Percentiles rank a stretch among this genome's conserved stretches.
Conservation (phyloP, 2,888 invertebrate species). For the Bedellia somnulentella region DNA sequence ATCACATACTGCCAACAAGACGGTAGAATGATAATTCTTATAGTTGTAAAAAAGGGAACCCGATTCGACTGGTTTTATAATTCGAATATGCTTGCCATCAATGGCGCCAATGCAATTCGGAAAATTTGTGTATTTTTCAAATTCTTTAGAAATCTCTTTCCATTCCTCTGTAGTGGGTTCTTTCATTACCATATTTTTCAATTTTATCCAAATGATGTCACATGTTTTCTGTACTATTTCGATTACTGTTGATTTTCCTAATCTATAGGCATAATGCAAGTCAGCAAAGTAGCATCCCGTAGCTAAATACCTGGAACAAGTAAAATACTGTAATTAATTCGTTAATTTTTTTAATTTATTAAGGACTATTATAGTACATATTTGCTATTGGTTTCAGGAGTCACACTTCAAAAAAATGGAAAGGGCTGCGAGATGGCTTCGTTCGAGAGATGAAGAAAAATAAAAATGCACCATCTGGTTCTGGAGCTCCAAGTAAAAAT, state of each 20-base stretch:
- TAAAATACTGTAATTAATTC: neutral
- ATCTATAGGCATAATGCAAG: conserved; percentile 10
- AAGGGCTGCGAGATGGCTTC: conserved; percentile 5
- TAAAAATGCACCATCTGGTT: too few species aligned
- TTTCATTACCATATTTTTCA: conserved; percentile 10
- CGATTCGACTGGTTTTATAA: conserved; percentile 6
- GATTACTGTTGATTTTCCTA: conserved; percentile 6
- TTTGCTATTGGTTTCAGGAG: conserved; percentile 2
- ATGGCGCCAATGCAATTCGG: too few species aligned
- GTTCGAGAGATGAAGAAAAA: conserved; percentile 1
- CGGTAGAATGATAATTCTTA: neutral
- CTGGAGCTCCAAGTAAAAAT: too few species aligned
- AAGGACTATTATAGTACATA: neutral
- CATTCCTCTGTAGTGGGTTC: conserved; percentile 8
- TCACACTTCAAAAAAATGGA: conserved; percentile 4
- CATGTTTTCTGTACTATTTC: conserved; percentile 9
- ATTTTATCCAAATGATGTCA: conserved; percentile 10
- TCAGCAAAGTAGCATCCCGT: conserved; percentile 11
- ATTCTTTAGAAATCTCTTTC: conserved; percentile 6
- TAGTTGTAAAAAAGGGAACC: neutral
- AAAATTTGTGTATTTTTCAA: conserved; percentile 7
- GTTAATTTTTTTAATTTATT: neutral
- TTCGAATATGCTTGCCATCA: too few species aligned
- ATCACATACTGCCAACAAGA: too few species aligned
- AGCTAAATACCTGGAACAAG: conserved; percentile 5